These are phyloP conservation scores for Lacanobia oleracea DNA, from an alignment of 2,888 invertebrate genomes.

Conservation along the genomic window DNA sequence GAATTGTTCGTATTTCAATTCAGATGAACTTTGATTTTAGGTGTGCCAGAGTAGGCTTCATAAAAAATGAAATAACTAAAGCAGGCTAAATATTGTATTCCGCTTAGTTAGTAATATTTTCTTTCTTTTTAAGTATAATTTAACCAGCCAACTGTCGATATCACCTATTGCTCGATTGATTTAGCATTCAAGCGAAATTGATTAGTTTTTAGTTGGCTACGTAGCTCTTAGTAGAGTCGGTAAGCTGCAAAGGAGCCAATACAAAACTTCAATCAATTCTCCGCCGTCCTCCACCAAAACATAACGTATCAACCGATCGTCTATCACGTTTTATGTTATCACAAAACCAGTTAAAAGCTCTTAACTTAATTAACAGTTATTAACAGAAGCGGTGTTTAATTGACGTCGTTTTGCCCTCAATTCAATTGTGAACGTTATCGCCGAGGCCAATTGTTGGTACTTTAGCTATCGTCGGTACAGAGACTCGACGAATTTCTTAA, in stretches of 20 bases:
- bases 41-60: no score
- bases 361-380: slow-evolving; percentile 85
- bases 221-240: not conserved
- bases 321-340: slow-evolving; percentile 64
- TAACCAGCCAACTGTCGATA: not conserved
- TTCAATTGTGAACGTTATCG: slow-evolving; percentile 84
- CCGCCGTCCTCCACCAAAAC: slow-evolving; percentile 1
- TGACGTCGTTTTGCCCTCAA: slow-evolving; percentile 81
- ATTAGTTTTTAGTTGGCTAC: no score
- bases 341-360: slow-evolving; percentile 76
- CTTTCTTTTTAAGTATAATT: not conserved
- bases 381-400: slow-evolving; percentile 86
- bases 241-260: not conserved
- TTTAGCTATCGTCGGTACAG: slow-evolving; percentile 65
- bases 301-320: slow-evolving; percentile 48
- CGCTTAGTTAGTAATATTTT: not conserved
- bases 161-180: not conserved
- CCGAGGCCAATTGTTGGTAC: slow-evolving; percentile 75
- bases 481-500: slow-evolving; percentile 55
- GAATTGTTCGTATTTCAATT: no score
- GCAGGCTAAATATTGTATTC: no score
- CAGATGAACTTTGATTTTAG: no score
- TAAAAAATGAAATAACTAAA: no score
- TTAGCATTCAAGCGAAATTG: no score
- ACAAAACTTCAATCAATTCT: not conserved